Evolutionary conservation across 2,888 invertebrate species (phyloP).

Genomic region (Melanchra persicariae): DNA sequence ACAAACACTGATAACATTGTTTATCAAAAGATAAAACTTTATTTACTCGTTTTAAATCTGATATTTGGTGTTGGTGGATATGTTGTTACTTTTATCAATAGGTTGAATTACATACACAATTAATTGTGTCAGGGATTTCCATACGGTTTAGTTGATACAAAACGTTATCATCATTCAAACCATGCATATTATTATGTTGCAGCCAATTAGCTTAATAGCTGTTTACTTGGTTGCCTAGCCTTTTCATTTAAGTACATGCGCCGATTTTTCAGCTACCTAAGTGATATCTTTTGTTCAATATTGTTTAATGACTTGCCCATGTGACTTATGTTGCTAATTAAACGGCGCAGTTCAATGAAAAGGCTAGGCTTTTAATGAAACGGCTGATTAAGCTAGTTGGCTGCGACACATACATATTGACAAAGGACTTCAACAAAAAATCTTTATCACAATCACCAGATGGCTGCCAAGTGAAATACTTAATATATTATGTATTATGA

Average conservation of each 20-base stretch:
- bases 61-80: constrained; percentile 9
- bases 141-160: neutral
- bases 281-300: no score
- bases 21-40: constrained; percentile 32
- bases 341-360: no score
- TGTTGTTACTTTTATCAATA: neutral
- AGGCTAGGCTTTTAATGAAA: no score
- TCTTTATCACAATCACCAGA: neutral
- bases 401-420: neutral
- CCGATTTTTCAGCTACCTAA: no score
- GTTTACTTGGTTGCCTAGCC: no score
- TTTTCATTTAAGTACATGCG: no score
- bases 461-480: neutral
- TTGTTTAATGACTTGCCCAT: no score
- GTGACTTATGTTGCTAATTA: no score
- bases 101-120: constrained; percentile 10
- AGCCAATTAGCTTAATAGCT: no score
- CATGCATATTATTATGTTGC: no score
- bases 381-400: no score
- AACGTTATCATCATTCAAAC: neutral
- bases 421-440: neutral
- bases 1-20: constrained; percentile 33
- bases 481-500: no score
- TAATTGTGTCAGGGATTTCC: constrained; percentile 4
- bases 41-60: constrained; percentile 14